A percentile compares a stretch with the other conserved stretches of the same genome.
Evolutionary conservation across 2,797 vertebrate species (phyloP).

Genomic region (Scomberomorus guttatus): DNA sequence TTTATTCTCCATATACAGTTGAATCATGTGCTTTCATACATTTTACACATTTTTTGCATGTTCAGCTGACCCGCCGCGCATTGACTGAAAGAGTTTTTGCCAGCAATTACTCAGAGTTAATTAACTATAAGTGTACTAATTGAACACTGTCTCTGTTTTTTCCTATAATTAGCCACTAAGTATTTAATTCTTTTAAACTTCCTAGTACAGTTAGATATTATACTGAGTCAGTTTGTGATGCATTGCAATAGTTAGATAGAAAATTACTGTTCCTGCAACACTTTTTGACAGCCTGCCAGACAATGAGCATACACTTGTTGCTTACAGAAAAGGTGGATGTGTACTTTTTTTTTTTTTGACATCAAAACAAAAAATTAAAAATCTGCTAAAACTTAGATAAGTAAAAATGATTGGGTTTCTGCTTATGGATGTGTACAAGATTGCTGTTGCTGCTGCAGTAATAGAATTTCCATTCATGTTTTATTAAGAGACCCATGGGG

Average conservation of each 20-base stretch:
- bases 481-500: conserved; percentile 24
- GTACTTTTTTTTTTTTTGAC: too few species aligned
- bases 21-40: background rate
- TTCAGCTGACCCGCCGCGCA: background rate
- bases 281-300: background rate
- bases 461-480: conserved; percentile 37
- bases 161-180: background rate
- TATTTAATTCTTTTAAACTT: background rate
- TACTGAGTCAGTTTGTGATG: background rate
- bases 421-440: background rate
- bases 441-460: conserved; percentile 6
- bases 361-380: background rate
- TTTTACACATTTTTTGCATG: background rate
- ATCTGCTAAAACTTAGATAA: background rate
- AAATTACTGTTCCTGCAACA: too few species aligned
- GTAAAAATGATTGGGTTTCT: too few species aligned
- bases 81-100: too few species aligned
- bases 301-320: background rate
- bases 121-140: background rate
- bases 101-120: background rate
- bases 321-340: background rate
- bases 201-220: background rate
- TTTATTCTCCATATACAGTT: background rate
- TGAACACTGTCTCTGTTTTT: background rate
- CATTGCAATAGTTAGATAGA: too few species aligned